Evolutionary conservation across 2,113 vertebrate genomes (phyloP).

Genomic region (Chaetorhynchus papuensis): DNA sequence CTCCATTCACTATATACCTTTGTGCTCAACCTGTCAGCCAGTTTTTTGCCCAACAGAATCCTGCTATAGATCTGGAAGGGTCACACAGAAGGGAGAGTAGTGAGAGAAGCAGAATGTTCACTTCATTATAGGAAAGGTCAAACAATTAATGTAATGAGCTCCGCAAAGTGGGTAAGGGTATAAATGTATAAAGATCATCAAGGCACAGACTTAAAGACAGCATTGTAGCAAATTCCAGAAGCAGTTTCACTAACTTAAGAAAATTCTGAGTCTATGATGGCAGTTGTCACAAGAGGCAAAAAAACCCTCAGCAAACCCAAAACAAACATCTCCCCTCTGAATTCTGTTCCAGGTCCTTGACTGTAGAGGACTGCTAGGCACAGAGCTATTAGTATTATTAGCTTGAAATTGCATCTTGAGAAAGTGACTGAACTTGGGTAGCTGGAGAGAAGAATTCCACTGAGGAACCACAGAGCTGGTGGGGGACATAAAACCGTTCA

Average conservation of each 20-base stretch:
- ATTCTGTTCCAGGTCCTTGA: not conserved
- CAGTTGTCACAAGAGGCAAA: not conserved
- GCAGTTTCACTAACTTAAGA: not conserved
- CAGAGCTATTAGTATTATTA: not conserved
- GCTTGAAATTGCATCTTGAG: slow-evolving; percentile 7
- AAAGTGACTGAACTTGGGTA: slow-evolving; percentile 9
- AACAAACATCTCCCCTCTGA: not conserved
- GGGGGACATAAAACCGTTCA: not conserved
- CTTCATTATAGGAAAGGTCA: not conserved
- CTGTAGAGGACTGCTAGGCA: not conserved
- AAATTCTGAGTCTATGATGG: not conserved
- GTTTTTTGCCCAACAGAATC: not conserved
- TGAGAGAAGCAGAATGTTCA: not conserved
- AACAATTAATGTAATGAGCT: not conserved
- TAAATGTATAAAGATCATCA: not conserved
- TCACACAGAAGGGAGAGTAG: not conserved
- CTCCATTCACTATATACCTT: not conserved
- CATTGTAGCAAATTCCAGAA: not conserved
- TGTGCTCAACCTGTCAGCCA: not conserved
- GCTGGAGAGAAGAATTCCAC: slow-evolving; percentile 7
- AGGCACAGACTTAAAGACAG: not conserved
- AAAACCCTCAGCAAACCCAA: not conserved
- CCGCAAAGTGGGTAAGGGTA: not conserved
- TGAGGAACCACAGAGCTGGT: not conserved
- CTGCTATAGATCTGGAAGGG: not conserved